Percentiles rank a stretch among this genome's conserved stretches.
phyloP scores from a whole-genome alignment of 30 jellyfish, hydroid and myxozoan genomes.

The Hydractinia echinata region DNA sequence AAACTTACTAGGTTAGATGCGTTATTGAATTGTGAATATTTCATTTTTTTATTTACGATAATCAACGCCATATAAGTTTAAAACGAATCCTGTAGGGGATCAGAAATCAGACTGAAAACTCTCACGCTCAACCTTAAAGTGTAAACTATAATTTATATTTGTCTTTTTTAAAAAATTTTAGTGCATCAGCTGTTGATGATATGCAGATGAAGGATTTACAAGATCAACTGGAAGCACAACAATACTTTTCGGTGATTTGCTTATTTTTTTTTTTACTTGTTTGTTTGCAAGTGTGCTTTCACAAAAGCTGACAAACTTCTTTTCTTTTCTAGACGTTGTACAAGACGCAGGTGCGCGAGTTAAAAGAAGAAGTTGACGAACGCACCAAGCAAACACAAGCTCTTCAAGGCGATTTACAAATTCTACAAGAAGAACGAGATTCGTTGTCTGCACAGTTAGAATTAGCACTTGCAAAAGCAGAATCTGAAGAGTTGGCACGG shows the following conservation, averaged over 20 bases:
- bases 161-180: neutral
- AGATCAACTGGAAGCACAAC: conserved; percentile 97
- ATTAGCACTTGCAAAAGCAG: conserved; percentile 93
- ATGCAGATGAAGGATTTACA: conserved; percentile 92
- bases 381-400: conserved; percentile 58
- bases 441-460: conserved; percentile 94
- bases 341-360: conserved; percentile 94
- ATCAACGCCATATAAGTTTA: no score
- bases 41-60: no score
- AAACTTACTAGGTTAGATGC: conserved; percentile 63
- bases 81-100: no score
- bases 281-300: neutral
- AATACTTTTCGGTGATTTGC: conserved; percentile 70
- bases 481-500: conserved; percentile 95
- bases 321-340: conserved; percentile 60
- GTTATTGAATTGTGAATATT: neutral
- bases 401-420: conserved; percentile 74
- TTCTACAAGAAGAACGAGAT: conserved; percentile 91
- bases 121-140: no score
- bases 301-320: neutral
- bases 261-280: neutral
- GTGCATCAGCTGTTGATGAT: conserved; percentile 94
- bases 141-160: no score
- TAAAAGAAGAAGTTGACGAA: conserved; percentile 91
- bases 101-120: no score